Percentiles rank a stretch among this genome's conserved stretches.
Evolutionary conservation across 2,113 vertebrate genomes (phyloP).

Genomic region (Sphyrna mokarran): DNA sequence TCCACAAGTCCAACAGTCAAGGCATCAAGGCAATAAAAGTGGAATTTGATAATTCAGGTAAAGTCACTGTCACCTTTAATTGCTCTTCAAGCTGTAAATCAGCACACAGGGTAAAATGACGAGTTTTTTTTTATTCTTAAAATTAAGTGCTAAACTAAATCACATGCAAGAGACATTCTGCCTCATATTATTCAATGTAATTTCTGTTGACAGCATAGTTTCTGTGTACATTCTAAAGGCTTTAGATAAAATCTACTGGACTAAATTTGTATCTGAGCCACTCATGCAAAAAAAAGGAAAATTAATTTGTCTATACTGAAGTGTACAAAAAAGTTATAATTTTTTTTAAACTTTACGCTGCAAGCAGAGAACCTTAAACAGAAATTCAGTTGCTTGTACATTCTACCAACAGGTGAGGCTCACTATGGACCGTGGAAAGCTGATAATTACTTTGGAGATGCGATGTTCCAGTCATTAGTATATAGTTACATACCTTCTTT

Average conservation of each 20-base stretch:
- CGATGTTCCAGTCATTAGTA: neutral
- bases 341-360: neutral
- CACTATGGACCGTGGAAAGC: neutral
- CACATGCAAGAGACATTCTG: neutral
- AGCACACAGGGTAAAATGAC: neutral
- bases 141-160: neutral
- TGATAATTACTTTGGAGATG: neutral
- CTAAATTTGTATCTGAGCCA: neutral
- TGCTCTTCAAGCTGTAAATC: neutral
- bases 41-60: neutral
- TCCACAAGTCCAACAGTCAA: neutral
- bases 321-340: neutral
- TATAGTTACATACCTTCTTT: neutral
- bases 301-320: neutral
- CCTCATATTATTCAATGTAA: neutral
- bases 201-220: neutral
- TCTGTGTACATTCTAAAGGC: neutral
- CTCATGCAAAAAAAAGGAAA: neutral
- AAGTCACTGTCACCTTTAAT: neutral
- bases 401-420: neutral
- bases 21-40: neutral
- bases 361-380: neutral
- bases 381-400: neutral
- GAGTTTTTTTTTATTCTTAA: neutral
- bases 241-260: neutral